Base-by-base conservation (phyloP, 1,140 invertebrate species). In the Camponotus vicinus region DNA sequence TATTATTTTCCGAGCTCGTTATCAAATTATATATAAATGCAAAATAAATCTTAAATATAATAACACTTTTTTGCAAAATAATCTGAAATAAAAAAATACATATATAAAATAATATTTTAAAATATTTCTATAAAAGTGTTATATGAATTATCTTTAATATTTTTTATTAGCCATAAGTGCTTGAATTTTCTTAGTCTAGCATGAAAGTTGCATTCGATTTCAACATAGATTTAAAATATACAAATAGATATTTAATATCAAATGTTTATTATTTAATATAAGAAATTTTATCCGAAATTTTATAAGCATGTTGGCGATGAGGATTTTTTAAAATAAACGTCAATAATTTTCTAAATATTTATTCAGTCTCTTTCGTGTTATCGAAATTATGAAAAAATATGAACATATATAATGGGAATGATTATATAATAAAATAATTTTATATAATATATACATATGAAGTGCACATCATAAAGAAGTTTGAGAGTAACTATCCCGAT, bases 381-480 rank as follows among this genome's bases (percentile, higher is more conserved):
- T 40, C 55, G 40, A 73, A 69, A 42, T 5, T 13, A 37, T 18
- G 18, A 45, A 61, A 52, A 82, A 45, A 18, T 57, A 73, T 59
- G 3, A 15, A 73, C 11, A n/a, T 34, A 42, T 71, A 13, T 13
- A 18, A 49, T 34, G n/a, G 2, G 0, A 37, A 5, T 37, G 8
- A 69, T 57, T 42, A 40, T 42, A 40, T 4, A 7, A 57, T 8
- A 27, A n/a, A 45, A 80, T 69, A 79, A 77, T 64, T 77, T 64
- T 15, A 5, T 9, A 57, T 21, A 13, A 79, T 27, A 21, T n/a
- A 2, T 6, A 11, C 49, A 13, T 18, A 34, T 66, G 3, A 11
- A 18, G 13, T 8, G 0, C 6, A 52, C 15, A 18, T 4, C 0
- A 49, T 15, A 49, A 15, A 52, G 4, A 5, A 52, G 49, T 9